These are phyloP conservation scores for Reticulitermes lucifugus DNA, from an alignment of 2,888 invertebrate genomes.

Conservation along the genomic window DNA sequence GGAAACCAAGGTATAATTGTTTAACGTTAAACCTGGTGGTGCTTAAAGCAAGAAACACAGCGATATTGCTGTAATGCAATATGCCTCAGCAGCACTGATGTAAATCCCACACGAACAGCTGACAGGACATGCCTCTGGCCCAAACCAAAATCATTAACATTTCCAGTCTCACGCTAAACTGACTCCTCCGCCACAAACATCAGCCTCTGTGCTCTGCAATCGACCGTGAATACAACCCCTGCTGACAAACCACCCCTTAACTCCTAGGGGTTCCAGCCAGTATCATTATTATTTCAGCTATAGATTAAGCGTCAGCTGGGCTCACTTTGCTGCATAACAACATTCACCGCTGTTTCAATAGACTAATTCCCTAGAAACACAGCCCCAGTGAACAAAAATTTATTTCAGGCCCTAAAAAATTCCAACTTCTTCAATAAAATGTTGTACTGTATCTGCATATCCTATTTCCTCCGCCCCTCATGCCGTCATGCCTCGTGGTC, in stretches of 20 bases:
- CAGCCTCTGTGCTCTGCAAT: not conserved
- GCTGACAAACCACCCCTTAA: not conserved
- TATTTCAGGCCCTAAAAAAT: not conserved
- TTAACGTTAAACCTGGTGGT: too few relatives aligned
- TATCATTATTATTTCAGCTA: conserved; percentile 29
- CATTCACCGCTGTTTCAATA: not conserved
- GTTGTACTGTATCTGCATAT: not conserved
- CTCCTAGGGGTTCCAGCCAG: not conserved
- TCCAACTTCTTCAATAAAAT: not conserved
- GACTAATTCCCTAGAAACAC: not conserved
- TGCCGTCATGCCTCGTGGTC: not conserved
- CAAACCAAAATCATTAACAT: conserved; percentile 19
- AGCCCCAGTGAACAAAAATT: not conserved
- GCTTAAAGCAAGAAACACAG: too few relatives aligned
- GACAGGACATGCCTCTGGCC: not conserved
- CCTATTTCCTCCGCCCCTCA: not conserved
- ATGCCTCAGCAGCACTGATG: too few relatives aligned
- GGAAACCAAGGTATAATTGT: too few relatives aligned
- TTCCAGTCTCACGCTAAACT: conserved; percentile 21
- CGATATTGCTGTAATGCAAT: too few relatives aligned
- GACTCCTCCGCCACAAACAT: conserved; percentile 13
- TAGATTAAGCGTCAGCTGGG: conserved; percentile 33
- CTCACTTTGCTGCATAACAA: not conserved
- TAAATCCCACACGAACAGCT: not conserved
- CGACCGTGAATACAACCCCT: conserved; percentile 31